Conservation (phyloP, 1,140 invertebrate genomes). For the Drosophila hydei region DNA sequence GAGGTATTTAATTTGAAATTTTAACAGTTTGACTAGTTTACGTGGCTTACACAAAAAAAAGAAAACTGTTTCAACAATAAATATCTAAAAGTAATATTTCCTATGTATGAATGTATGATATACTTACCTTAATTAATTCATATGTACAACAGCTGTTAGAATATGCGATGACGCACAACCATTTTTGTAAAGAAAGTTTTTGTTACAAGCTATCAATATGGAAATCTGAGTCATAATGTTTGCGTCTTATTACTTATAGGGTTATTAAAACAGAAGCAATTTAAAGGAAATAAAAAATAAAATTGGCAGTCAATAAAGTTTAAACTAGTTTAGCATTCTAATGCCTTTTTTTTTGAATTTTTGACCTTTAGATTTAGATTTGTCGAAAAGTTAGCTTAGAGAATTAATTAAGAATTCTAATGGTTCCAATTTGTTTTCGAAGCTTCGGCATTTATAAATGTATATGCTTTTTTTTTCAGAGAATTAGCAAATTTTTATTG, state of each 20-base stretch:
- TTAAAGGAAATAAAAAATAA: no score
- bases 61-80: not conserved
- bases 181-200: not conserved
- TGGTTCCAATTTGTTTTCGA: not conserved
- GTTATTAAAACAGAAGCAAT: no score
- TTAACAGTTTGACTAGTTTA: not conserved
- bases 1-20: not conserved
- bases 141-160: not conserved
- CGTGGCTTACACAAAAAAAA: no score
- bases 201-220: not conserved
- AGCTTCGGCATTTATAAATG: not conserved
- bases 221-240: no score
- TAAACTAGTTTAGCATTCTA: no score
- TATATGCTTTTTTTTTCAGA: not conserved
- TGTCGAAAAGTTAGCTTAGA: not conserved
- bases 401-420: not conserved
- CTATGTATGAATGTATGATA: not conserved
- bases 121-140: no score
- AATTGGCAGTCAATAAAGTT: no score
- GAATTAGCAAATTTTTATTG: not conserved
- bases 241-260: no score
- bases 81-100: not conserved
- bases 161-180: not conserved
- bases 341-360: no score
- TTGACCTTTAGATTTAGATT: no score